These are phyloP conservation scores for Anastrepha obliqua DNA, from an alignment of 1,140 invertebrate genomes.

Conservation along the genomic window DNA sequence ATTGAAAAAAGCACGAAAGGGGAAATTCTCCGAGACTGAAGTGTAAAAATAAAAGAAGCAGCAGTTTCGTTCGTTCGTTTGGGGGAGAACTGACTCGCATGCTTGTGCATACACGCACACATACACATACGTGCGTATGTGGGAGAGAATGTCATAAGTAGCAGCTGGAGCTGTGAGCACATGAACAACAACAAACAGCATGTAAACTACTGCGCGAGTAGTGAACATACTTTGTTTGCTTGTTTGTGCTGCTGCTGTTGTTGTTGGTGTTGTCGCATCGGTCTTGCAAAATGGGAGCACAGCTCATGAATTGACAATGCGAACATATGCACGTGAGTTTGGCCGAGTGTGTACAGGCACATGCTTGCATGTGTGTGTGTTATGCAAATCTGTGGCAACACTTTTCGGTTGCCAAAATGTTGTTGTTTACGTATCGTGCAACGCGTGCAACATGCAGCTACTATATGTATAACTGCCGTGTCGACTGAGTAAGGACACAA, in stretches of 20 bases:
- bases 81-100: not conserved
- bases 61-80: not conserved
- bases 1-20: conserved; percentile 56
- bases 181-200: not conserved
- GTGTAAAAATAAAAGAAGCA: conserved; percentile 32
- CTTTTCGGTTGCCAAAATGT: conserved; percentile 46
- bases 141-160: not conserved
- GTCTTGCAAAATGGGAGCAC: conserved; percentile 35
- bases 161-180: conserved; percentile 6
- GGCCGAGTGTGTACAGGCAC: not conserved
- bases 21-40: conserved; percentile 37
- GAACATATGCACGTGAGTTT: not conserved
- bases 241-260: not conserved
- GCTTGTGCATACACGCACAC: not conserved
- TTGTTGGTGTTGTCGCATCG: conserved; percentile 1
- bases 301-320: conserved; percentile 41
- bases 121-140: not conserved
- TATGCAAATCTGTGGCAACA: conserved; percentile 51
- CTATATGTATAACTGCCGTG: not conserved
- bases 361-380: not conserved
- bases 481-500: not conserved
- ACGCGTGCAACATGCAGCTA: conserved; percentile 22
- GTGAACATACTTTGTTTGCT: not conserved
- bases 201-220: not conserved
- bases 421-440: conserved; percentile 44